A percentile compares a stretch with the other conserved stretches of the same genome.
Conservation (phyloP, 1,140 invertebrate genomes). For the Lepidotrigona ventralis region DNA sequence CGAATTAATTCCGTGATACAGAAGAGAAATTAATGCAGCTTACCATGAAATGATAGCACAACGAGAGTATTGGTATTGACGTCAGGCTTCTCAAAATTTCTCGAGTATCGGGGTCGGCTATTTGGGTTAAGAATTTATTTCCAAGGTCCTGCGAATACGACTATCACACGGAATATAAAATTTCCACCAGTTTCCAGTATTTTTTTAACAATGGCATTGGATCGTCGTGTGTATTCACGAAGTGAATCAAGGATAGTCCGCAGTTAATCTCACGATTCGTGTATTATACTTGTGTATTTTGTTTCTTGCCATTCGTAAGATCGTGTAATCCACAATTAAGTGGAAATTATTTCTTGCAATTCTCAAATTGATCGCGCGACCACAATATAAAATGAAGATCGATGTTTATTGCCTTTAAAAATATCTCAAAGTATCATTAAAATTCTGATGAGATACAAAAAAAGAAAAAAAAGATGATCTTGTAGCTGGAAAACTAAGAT, state of each 20-base stretch:
- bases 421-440: too few species aligned
- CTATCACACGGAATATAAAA: neutral
- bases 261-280: neutral
- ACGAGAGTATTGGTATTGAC: constrained; percentile 26
- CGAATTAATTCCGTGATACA: neutral
- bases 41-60: neutral
- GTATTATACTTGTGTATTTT: too few species aligned
- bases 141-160: neutral
- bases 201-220: neutral
- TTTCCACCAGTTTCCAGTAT: neutral
- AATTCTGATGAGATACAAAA: too few species aligned
- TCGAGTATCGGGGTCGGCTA: constrained; percentile 5
- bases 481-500: too few species aligned
- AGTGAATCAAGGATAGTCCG: neutral
- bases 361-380: too few species aligned
- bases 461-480: too few species aligned
- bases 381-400: too few species aligned
- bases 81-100: constrained; percentile 13
- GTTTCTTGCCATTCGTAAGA: too few species aligned
- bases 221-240: too few species aligned
- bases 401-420: too few species aligned
- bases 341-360: too few species aligned
- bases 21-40: neutral
- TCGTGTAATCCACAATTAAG: too few species aligned
- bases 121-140: constrained; percentile 36